phyloP scores from a whole-genome alignment of 2,888 invertebrate genomes.

The Nebria salina region DNA sequence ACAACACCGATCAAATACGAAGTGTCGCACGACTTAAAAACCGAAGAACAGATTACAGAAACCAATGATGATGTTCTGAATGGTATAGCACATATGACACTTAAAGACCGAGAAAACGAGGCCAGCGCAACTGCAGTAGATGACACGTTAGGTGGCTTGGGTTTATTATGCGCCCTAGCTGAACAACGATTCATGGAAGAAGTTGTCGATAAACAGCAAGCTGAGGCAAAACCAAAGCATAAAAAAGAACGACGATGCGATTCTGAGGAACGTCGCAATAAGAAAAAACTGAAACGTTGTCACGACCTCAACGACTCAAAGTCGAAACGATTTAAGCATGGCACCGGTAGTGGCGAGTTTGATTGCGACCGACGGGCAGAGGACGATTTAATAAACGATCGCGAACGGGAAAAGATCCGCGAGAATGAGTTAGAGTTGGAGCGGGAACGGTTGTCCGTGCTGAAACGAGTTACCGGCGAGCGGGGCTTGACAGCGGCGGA shows the following conservation, averaged over 20 bases:
- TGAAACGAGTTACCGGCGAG: constrained; percentile 59
- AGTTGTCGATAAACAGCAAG: constrained; percentile 64
- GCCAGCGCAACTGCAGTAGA: constrained; percentile 63
- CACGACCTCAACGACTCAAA: constrained; percentile 56
- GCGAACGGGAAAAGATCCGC: constrained; percentile 54
- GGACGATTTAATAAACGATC: constrained; percentile 48
- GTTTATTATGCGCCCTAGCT: constrained; percentile 83
- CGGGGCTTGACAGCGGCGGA: constrained; percentile 58
- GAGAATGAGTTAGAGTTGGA: constrained; percentile 16
- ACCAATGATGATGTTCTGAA: constrained; percentile 50
- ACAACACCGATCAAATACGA: constrained; percentile 52
- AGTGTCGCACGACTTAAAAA: constrained; percentile 54
- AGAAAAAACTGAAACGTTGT: constrained; percentile 59
- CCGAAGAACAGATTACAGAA: constrained; percentile 56
- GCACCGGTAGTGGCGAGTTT: constrained; percentile 38
- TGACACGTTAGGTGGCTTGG: constrained; percentile 72
- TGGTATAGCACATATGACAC: constrained; percentile 52
- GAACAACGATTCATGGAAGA: constrained; percentile 86
- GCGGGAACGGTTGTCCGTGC: constrained; percentile 45
- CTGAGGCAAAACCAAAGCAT: constrained; percentile 49
- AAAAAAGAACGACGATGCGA: constrained; percentile 52
- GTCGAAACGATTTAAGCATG: constrained; percentile 59
- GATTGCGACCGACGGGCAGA: constrained; percentile 17
- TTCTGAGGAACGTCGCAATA: constrained; percentile 59
- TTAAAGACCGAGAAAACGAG: constrained; percentile 61